Conservation (phyloP, 2,113 vertebrate genomes). For the Stomatorhinus ivindoensis region DNA sequence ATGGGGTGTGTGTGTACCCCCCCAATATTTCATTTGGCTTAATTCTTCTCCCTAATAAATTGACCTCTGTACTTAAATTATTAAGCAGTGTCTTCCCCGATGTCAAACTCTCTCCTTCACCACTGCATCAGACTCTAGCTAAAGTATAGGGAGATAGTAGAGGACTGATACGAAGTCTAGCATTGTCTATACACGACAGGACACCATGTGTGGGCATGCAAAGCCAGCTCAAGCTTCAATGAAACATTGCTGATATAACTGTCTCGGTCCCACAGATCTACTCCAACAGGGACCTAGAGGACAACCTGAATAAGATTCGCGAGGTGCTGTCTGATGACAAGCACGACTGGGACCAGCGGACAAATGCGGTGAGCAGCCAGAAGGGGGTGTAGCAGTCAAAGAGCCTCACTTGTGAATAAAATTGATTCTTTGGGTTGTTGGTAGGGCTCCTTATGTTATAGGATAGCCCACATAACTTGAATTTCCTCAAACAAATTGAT, state of each 20-base stretch:
- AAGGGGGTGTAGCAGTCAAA: not conserved
- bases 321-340: slow-evolving; percentile 92
- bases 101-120: not conserved
- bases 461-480: not conserved
- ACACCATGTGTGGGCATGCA: not conserved
- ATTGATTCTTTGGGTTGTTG: not conserved
- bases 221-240: not conserved
- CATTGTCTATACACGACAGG: not conserved
- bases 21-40: not conserved
- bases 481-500: not conserved
- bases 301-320: slow-evolving; percentile 87
- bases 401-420: not conserved
- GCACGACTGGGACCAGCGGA: slow-evolving; percentile 89
- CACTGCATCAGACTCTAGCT: not conserved
- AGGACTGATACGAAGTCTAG: not conserved
- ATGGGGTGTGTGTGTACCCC: not conserved
- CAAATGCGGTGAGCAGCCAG: slow-evolving; percentile 66
- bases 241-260: not conserved
- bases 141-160: not conserved
- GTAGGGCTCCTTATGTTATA: not conserved
- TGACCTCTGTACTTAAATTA: not conserved
- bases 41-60: not conserved
- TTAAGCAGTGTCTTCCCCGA: not conserved
- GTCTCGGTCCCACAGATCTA: slow-evolving; percentile 67
- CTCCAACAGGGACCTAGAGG: slow-evolving; percentile 89